These are phyloP conservation scores for Scrobipalpa atriplicella DNA, from an alignment of 2,888 invertebrate species.

Conservation along the genomic window DNA sequence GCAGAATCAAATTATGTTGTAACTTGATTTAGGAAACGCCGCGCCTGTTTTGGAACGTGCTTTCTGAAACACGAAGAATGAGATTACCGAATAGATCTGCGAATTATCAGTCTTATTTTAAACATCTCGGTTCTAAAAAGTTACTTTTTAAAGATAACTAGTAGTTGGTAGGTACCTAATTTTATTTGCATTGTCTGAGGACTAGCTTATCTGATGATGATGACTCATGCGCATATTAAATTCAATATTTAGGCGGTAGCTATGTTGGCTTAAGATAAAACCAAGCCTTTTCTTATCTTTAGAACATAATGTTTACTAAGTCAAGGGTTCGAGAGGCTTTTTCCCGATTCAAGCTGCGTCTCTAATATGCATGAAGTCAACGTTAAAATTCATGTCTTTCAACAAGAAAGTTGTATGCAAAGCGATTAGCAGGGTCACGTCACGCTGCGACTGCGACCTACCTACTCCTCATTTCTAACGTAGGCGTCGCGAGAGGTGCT, in stretches of 20 bases:
- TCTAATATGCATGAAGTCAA: conserved; percentile 19
- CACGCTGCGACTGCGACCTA: conserved; percentile 40
- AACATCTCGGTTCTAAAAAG: not conserved
- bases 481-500: conserved; percentile 26
- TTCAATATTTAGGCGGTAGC: conserved; percentile 21
- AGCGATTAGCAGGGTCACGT: conserved; percentile 35
- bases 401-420: conserved; percentile 29
- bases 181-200: conserved; percentile 15
- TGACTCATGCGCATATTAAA: conserved; percentile 13
- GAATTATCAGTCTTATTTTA: not conserved
- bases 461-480: conserved; percentile 32
- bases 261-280: conserved; percentile 7
- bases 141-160: not conserved
- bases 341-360: conserved; percentile 8
- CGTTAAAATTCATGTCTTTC: conserved; percentile 19
- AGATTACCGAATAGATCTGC: not conserved
- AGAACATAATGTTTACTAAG: not conserved
- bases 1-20: too few species aligned
- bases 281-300: not conserved
- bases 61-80: not conserved
- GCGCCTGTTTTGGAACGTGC: not conserved
- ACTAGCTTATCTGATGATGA: conserved; percentile 2
- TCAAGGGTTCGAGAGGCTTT: not conserved
- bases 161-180: too few species aligned
- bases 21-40: too few species aligned